Evolutionary conservation across 2,797 vertebrate genomes (phyloP).

Genomic region (Holocentrus rufus): DNA sequence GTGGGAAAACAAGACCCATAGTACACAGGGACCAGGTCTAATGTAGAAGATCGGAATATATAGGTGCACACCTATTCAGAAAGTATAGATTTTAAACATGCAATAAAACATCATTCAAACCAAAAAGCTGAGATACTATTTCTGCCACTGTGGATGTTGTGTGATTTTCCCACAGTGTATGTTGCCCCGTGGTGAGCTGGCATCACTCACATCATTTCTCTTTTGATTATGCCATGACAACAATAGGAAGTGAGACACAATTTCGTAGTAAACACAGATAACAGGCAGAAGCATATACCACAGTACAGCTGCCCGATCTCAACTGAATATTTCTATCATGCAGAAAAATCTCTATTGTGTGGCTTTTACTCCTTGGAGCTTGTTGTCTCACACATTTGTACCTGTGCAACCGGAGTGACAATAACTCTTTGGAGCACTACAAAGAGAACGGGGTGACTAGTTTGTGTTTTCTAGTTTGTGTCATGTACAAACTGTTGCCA

Average conservation of each 20-base stretch:
- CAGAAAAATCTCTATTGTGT: neutral
- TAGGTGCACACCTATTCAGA: neutral
- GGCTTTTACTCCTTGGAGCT: no score
- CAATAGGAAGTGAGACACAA: neutral
- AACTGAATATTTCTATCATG: neutral
- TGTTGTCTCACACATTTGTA: no score
- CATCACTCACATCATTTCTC: neutral
- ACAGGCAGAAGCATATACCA: conserved; percentile 26
- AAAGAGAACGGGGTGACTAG: no score
- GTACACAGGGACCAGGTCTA: conserved; percentile 21
- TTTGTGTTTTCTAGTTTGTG: no score
- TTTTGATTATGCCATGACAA: conserved; percentile 4
- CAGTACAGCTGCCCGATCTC: conserved; percentile 34
- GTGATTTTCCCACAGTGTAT: neutral
- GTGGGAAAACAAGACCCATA: conserved; percentile 55
- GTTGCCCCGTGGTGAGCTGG: neutral
- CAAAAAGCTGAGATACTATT: neutral
- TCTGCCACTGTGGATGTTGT: neutral
- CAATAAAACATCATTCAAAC: neutral
- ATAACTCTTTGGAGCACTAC: no score
- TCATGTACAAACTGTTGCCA: no score
- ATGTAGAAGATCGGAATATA: conserved; percentile 7
- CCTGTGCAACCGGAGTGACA: no score
- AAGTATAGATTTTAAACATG: no score
- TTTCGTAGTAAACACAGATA: conserved; percentile 52